These are phyloP conservation scores for Biston betularia DNA, from an alignment of 2,888 invertebrate genomes.

Conservation along the genomic window DNA sequence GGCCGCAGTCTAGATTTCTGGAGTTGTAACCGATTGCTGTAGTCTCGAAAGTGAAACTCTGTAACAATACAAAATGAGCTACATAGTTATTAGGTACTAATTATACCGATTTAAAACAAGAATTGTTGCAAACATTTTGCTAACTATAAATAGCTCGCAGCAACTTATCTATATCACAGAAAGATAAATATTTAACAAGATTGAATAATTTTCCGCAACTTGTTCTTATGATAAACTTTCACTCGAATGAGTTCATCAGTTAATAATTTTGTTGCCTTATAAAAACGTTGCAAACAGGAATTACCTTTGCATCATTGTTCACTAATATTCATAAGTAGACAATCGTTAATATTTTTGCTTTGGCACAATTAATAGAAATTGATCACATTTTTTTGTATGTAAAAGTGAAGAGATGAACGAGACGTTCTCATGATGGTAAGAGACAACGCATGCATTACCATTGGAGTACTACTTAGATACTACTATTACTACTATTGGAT, in stretches of 20 bases:
- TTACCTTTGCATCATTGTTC: not conserved
- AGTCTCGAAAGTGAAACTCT: conserved; percentile 46
- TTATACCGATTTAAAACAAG: too few relatives aligned
- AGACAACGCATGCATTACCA: too few relatives aligned
- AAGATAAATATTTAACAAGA: not conserved
- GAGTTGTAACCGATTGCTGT: conserved; percentile 51
- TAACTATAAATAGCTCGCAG: not conserved
- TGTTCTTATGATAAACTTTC: not conserved
- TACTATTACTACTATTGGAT: too few relatives aligned
- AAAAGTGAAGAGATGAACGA: too few relatives aligned
- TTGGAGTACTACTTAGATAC: too few relatives aligned
- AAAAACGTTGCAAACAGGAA: not conserved
- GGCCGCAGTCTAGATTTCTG: conserved; percentile 68
- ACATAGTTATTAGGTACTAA: not conserved
- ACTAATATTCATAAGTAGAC: not conserved
- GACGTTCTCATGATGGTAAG: too few relatives aligned
- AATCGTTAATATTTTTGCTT: not conserved
- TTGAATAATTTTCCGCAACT: not conserved
- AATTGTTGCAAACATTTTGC: not conserved
- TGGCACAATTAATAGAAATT: too few relatives aligned
- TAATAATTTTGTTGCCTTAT: not conserved
- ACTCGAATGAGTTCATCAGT: not conserved
- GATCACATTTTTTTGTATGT: too few relatives aligned
- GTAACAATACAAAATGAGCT: conserved; percentile 37
- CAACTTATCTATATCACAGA: not conserved